Evolutionary conservation across 2,113 vertebrate species (phyloP).

Genomic region (Emydocephalus ijimae): DNA sequence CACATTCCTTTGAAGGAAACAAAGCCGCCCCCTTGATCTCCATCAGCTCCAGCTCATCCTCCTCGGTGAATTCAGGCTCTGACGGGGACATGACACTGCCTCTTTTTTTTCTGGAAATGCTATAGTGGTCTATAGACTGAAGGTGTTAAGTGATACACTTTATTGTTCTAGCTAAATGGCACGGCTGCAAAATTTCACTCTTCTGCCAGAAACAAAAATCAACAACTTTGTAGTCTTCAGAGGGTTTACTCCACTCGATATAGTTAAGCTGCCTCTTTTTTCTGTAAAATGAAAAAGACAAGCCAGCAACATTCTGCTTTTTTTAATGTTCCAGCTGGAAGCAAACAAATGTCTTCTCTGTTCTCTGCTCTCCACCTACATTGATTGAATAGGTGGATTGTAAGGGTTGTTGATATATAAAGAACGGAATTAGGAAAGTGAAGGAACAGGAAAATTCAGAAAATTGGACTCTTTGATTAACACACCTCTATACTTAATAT

Average conservation of each 20-base stretch:
- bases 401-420: background rate
- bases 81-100: too few relatives aligned
- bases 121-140: background rate
- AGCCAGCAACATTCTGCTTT: background rate
- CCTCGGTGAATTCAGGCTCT: too few relatives aligned
- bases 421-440: slow-evolving; percentile 6
- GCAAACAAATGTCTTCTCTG: slow-evolving; percentile 20
- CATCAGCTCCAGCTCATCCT: too few relatives aligned
- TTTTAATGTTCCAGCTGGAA: background rate
- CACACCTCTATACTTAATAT: slow-evolving; percentile 21
- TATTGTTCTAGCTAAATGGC: background rate
- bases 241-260: background rate
- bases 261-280: background rate
- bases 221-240: background rate
- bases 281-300: background rate
- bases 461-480: slow-evolving; percentile 20
- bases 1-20: too few relatives aligned
- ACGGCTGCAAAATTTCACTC: background rate
- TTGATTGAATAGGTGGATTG: slow-evolving; percentile 10
- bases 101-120: background rate
- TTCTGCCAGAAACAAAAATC: background rate
- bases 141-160: background rate
- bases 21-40: too few relatives aligned
- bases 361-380: background rate
- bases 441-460: slow-evolving; percentile 14